Base-by-base conservation (phyloP, 1,140 invertebrate species). In the Melipona quadrifasciata region DNA sequence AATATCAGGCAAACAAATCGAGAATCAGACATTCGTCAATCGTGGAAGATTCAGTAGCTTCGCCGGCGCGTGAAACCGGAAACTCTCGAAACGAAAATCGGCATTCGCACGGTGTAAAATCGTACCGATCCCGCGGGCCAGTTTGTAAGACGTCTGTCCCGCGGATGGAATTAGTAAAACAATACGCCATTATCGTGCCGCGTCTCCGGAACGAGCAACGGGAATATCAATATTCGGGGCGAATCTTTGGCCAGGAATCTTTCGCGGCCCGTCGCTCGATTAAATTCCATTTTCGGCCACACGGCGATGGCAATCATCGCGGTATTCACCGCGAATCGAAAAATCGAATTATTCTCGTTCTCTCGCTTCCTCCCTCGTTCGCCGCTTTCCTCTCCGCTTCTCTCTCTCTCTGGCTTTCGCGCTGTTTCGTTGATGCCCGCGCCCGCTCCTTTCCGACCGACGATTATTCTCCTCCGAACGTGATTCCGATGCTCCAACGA, bases 241-340 rank as follows among this genome's bases (percentile, higher is more conserved):
- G 87, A 91, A 90, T 90, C 86, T n/a, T n/a, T n/a, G n/a, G 80
- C 64, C 61, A 87, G 86, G 78, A 91, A 88, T 64, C 79, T 53
- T 17, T 58, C 39, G 16, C 27, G 81, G 78, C 64, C 39, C 78
- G 89, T 87, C 78, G 85, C 82, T 76, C 74, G 90, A 87, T 81
- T 90, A 94, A 93, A 92, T 93, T 92, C 92, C 90, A 92, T 90
- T 91, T 92, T 90, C 88, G 90, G 70, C 84, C n/a, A 16, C n/a
- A 16, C 2, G 64, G 88, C 90, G 89, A 92, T 92, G 86, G 87
- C 93, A 94, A 94, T 94, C 93, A 93, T 90, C 88, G 91, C 58
- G 81, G 88, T 91, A 94, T 94, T 94, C 93, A 94, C 68, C 74
- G 55, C 80, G 73, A 74, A 80, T 71, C 85, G 76, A 85, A 78